phyloP scores from a whole-genome alignment of 2,113 vertebrate genomes.

The Saiga tatarica region DNA sequence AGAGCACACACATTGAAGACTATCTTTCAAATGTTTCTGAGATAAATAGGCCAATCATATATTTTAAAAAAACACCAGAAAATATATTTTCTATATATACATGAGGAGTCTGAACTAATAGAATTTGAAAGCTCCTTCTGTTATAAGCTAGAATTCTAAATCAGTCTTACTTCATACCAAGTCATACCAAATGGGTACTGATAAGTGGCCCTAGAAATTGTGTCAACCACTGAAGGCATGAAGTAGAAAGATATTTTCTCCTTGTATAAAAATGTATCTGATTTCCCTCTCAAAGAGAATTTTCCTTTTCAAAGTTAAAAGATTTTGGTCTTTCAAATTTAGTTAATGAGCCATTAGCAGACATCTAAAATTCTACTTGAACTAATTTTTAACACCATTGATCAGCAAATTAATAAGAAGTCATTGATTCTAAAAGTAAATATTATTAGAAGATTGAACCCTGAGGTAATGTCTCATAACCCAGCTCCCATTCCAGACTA shows the following conservation, averaged over 20 bases:
- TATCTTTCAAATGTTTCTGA: neutral
- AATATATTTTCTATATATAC: neutral
- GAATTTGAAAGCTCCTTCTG: neutral
- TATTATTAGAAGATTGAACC: neutral
- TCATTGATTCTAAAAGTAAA: neutral
- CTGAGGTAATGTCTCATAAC: neutral
- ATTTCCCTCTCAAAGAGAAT: neutral
- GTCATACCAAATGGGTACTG: neutral
- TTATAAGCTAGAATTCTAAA: neutral
- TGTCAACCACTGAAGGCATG: neutral
- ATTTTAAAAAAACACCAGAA: neutral
- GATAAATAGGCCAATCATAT: neutral
- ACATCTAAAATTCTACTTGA: slow-evolving; percentile 3
- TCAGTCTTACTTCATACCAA: neutral
- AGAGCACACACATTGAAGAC: neutral
- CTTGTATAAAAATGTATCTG: neutral
- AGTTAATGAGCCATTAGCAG: neutral
- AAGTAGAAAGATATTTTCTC: neutral
- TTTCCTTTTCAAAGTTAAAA: slow-evolving; percentile 25
- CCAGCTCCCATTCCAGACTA: neutral
- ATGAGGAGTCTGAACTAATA: neutral
- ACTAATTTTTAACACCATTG: neutral
- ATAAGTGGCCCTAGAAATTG: neutral
- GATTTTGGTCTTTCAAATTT: neutral
- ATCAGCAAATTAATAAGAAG: neutral